A percentile compares a stretch with the other conserved stretches of the same genome.
phyloP scores from a whole-genome alignment of 2,797 vertebrate genomes.

The Cetoscarus ocellatus region DNA sequence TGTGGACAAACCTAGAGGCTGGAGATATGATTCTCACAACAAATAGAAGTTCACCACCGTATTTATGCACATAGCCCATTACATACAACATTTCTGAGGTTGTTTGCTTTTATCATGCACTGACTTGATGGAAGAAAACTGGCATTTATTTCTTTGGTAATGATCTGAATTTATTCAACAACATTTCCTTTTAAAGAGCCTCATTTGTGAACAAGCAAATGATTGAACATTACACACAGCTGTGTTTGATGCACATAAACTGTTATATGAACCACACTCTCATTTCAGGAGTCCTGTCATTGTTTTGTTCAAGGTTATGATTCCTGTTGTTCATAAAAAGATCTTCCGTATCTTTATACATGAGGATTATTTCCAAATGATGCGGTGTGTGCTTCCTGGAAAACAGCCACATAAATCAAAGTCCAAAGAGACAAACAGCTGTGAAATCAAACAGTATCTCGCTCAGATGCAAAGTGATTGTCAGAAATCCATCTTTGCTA shows the following conservation, averaged over 20 bases:
- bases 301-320: neutral
- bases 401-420: conserved; percentile 62
- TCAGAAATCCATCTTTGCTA: conserved; percentile 33
- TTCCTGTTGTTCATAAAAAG: neutral
- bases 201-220: neutral
- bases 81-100: no score
- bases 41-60: no score
- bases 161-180: conserved; percentile 31
- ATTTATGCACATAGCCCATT: no score
- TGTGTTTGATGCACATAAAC: neutral
- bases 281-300: neutral
- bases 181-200: neutral
- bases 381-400: conserved; percentile 19
- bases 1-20: no score
- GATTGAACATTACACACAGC: neutral
- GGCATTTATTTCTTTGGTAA: neutral
- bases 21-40: no score
- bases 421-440: conserved; percentile 49
- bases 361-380: conserved; percentile 3
- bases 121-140: neutral
- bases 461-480: neutral
- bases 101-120: neutral
- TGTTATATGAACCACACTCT: neutral
- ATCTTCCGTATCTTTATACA: neutral
- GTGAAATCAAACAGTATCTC: neutral